phyloP scores from a whole-genome alignment of 2,113 vertebrate species.

The Menidia beryllina region DNA sequence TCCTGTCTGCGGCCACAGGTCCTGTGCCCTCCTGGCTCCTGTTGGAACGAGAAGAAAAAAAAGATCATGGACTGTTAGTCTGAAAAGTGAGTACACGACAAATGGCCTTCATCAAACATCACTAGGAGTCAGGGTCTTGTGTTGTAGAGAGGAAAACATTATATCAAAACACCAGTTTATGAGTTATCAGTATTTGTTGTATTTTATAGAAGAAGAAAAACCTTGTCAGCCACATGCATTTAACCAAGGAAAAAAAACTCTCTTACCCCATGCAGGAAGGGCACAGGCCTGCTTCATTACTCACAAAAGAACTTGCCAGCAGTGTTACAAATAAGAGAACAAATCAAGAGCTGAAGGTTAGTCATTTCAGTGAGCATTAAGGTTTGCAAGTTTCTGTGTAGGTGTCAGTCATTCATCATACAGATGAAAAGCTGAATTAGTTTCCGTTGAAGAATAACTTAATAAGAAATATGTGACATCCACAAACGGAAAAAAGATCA shows the following conservation, averaged over 20 bases:
- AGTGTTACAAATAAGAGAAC: constrained; percentile 88
- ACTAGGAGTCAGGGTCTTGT: background rate
- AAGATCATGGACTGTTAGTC: constrained; percentile 62
- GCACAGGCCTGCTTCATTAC: constrained; percentile 54
- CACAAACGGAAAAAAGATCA: background rate
- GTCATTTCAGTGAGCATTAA: constrained; percentile 75
- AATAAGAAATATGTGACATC: background rate
- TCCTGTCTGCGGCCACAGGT: constrained; percentile 92
- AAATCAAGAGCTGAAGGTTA: constrained; percentile 83
- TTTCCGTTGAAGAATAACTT: background rate
- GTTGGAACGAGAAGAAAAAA: constrained; percentile 67
- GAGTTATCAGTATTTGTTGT: no score
- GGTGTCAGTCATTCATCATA: constrained; percentile 10
- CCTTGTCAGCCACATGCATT: constrained; percentile 46
- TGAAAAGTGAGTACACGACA: no score
- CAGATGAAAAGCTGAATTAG: background rate
- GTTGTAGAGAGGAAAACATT: background rate
- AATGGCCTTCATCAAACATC: no score
- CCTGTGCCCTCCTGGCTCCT: constrained; percentile 95
- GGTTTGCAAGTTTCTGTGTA: constrained; percentile 17
- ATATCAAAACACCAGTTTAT: background rate
- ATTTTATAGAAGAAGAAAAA: background rate
- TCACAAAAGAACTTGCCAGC: constrained; percentile 90
- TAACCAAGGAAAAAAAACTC: constrained; percentile 23
- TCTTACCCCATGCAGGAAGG: constrained; percentile 93